Conservation (phyloP, 30 jellyfish, hydroid and myxozoan species). For the Cassiopea andromeda region DNA sequence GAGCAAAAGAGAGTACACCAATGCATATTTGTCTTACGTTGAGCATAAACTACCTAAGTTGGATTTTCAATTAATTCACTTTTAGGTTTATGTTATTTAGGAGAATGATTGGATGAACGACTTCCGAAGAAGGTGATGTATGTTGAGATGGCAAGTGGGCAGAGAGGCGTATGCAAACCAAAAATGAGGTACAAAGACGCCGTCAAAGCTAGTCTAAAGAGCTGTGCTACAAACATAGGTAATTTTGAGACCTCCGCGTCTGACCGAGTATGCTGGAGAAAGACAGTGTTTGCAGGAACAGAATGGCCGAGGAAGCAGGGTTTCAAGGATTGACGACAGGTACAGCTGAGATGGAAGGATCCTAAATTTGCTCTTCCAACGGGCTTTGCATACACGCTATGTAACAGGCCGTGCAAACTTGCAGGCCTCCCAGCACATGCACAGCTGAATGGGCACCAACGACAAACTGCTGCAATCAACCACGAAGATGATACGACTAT, state of each 20-base stretch:
- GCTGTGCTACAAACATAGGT: neutral
- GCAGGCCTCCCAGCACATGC: conserved; percentile 7
- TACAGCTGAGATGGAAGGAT: conserved; percentile 15
- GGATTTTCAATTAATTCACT: no score
- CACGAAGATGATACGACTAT: conserved; percentile 10
- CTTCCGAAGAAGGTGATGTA: neutral
- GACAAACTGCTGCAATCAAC: conserved; percentile 25
- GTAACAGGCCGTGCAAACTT: conserved; percentile 32
- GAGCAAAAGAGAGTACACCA: no score
- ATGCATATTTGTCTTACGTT: no score
- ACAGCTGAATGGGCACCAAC: conserved; percentile 11
- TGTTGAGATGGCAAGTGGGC: neutral
- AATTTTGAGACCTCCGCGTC: neutral
- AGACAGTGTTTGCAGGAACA: neutral
- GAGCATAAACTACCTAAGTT: no score
- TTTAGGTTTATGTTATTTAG: no score
- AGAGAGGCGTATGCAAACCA: neutral
- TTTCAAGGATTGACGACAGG: neutral
- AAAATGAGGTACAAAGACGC: neutral
- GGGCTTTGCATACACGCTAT: neutral
- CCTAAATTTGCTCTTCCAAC: conserved; percentile 2
- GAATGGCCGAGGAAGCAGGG: neutral
- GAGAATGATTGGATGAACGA: neutral
- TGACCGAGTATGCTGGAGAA: neutral
- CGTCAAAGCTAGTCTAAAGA: neutral